Conservation (phyloP, 2,888 invertebrate genomes). For the Agapostemon virescens region DNA sequence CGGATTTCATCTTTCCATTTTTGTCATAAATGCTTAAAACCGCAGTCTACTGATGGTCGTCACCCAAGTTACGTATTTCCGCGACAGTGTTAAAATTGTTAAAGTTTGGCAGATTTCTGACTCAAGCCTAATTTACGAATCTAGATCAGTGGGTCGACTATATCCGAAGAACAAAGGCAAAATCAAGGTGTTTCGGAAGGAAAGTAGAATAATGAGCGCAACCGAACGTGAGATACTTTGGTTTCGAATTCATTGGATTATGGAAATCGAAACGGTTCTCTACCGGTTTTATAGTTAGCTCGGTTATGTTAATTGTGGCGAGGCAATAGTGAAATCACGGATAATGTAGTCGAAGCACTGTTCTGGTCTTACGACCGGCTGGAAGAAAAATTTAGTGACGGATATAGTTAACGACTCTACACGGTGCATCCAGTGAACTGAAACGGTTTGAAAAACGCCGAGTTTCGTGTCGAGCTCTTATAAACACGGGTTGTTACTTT, state of each 20-base stretch:
- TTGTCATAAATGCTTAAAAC: not conserved
- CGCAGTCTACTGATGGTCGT: not conserved
- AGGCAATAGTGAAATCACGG: constrained; percentile 5
- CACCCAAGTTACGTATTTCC: not conserved
- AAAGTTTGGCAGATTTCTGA: not conserved
- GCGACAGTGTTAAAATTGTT: not conserved
- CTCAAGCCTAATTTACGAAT: not conserved
- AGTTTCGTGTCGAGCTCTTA: not conserved
- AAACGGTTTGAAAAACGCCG: not conserved
- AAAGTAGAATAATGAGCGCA: constrained; percentile 8
- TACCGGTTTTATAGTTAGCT: constrained; percentile 1
- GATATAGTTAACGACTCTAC: not conserved
- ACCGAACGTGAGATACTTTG: not conserved
- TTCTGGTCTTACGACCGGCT: not conserved
- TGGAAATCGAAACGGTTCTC: constrained; percentile 2
- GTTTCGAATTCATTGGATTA: not conserved
- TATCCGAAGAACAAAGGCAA: not conserved
- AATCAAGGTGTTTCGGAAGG: not conserved
- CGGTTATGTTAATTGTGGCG: constrained; percentile 10
- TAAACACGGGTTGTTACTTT: not conserved
- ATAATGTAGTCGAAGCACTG: constrained; percentile 4
- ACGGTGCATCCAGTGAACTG: not conserved
- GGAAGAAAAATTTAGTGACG: not conserved
- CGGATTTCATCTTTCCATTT: not conserved
- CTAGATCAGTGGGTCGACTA: not conserved